Base-by-base conservation (phyloP, 1,140 invertebrate species). In the Pseudomyrmex sp. region DNA sequence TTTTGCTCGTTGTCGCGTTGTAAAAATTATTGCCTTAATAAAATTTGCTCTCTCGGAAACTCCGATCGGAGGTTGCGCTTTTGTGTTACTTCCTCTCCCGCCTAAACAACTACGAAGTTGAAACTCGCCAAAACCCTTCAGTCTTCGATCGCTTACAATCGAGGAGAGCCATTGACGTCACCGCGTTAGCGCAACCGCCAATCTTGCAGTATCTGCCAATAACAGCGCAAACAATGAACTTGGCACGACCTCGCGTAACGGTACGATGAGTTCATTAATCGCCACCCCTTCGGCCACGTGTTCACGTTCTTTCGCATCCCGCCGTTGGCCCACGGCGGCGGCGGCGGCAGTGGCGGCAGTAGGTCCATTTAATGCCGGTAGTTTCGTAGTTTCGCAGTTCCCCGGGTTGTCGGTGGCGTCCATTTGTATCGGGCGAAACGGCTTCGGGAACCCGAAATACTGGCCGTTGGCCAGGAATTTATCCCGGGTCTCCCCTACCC, bases 401-500 rank as follows among this genome's bases (percentile, higher is more conserved):
- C 77, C 82, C 68, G 58, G 76, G 77, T 70, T 82, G 68, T 85
- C 68, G 56, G 86, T 79, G 68, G 84, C 87, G 86, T 89, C 83
- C 87, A 91, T 93, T 92, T 91, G 90, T 92, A 92, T 92, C 86
- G 87, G 83, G 73, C 73, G 86, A 85, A 89, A 89, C 85, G 88
- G 88, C 84, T 84, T 84, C 83, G 84, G 77, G 26, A 87, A 88
- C 84, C 87, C 82, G 87, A 83, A 87, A 87, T 85, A 87, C 88
- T 92, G 92, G 92, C 90, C 87, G 87, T 62, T 79, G 82, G 91
- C 92, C 92, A 93, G 90, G 85, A 92, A 92, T 89, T 87, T 87
- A 92, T 92, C 89, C 83, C 87, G 56, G 12, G 35, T 35, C 5
- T 35, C 8, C 69, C 79, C 83, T 82, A 79, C 76, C 76, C 68